phyloP scores from a whole-genome alignment of 23 tunicate species.

The Pegea sp. region DNA sequence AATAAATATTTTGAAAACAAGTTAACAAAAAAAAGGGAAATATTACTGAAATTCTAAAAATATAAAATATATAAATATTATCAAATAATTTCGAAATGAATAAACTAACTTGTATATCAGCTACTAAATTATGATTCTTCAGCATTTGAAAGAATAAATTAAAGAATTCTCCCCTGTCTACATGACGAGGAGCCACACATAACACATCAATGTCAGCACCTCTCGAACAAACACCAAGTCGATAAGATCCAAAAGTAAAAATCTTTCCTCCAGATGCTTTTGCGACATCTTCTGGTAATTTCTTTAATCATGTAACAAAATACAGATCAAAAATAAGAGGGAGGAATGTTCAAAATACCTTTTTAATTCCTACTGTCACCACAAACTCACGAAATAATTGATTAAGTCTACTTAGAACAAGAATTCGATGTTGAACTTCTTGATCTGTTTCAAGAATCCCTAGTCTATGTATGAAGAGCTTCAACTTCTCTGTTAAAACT shows the following conservation, averaged over 20 bases:
- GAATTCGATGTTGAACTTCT: too few relatives aligned
- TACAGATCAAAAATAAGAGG: too few relatives aligned
- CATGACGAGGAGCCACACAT: slow-evolving; percentile 88
- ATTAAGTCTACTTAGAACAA: slow-evolving; percentile 53
- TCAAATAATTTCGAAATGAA: too few relatives aligned
- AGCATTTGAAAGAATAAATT: slow-evolving; percentile 50
- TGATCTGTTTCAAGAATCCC: too few relatives aligned
- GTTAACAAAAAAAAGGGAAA: too few relatives aligned
- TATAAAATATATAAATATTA: too few relatives aligned
- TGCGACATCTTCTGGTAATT: slow-evolving; percentile 36
- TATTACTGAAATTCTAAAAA: too few relatives aligned
- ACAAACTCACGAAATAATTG: slow-evolving; percentile 80
- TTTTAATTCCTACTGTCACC: slow-evolving; percentile 53
- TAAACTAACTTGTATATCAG: slow-evolving; percentile 38
- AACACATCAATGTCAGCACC: slow-evolving; percentile 93
- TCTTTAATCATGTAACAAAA: too few relatives aligned
- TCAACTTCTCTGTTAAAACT: too few relatives aligned
- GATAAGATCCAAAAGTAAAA: slow-evolving; percentile 87
- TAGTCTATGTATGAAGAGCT: too few relatives aligned
- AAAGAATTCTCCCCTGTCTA: slow-evolving; percentile 46
- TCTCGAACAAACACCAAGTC: slow-evolving; percentile 82
- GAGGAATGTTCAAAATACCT: too few relatives aligned
- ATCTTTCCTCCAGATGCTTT: slow-evolving; percentile 73
- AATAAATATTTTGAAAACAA: background rate
- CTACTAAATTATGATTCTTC: slow-evolving; percentile 35